Evolutionary conservation across 37 sponge, comb jelly and placozoan genomes (phyloP), one percentile per base, ranked within the genome.

Genomic region (Theonella swinhoei): DNA sequence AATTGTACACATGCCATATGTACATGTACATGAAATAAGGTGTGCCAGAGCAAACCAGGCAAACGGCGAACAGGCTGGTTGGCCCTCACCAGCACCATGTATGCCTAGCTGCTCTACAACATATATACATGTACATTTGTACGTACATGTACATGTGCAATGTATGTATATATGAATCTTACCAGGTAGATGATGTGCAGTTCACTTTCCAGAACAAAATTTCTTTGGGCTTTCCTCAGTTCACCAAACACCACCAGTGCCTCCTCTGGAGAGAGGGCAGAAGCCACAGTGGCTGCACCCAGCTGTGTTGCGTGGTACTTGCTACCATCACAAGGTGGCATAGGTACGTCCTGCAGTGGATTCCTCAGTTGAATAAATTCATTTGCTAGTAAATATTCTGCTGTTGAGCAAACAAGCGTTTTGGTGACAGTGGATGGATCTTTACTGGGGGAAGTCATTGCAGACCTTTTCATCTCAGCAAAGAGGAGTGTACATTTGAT

Each of bases 111-210:
- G n/a, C n/a, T n/a, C n/a, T n/a, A n/a, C n/a, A n/a, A n/a, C n/a
- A n/a, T n/a, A n/a, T n/a, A n/a, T n/a, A n/a, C n/a, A n/a, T n/a
- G n/a, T n/a, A n/a, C n/a, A n/a, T n/a, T n/a, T n/a, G n/a, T n/a
- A n/a, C n/a, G n/a, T n/a, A n/a, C n/a, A n/a, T n/a, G n/a, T n/a
- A n/a, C n/a, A n/a, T n/a, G n/a, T n/a, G n/a, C n/a, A n/a, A n/a
- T n/a, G n/a, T n/a, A n/a, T n/a, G n/a, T n/a, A n/a, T n/a, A n/a
- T n/a, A n/a, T n/a, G n/a, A n/a, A n/a, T n/a, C 88, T 71, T 73
- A 96, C 96, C 87, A 88, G 83, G 73, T 94, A 99, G 32, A 99
- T 89, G 54, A 96, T 83, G 76, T 99, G 99, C 72, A 99, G 90
- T 61, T 99, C 99, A 85, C 92, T 96, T 70, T 99, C 97, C 76